Conservation (phyloP, 2,888 invertebrate species). For the Pilophorus perplexus region DNA sequence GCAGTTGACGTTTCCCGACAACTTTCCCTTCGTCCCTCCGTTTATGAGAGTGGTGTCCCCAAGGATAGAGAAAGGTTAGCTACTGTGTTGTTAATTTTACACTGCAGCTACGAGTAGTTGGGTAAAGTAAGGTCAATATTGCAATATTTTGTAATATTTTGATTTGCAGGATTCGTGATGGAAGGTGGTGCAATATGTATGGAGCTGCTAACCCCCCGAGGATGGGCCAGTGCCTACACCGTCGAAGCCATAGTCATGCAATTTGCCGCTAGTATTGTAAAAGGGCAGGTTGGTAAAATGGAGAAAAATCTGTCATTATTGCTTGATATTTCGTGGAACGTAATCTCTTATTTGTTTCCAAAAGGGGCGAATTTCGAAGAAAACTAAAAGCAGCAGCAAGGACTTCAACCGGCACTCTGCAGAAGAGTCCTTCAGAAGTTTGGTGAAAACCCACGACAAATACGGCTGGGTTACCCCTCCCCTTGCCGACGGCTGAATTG, state of each 20-base stretch:
- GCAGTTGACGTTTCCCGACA: slow-evolving; percentile 80
- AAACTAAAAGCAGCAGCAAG: slow-evolving; percentile 68
- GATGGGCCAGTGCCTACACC: slow-evolving; percentile 85
- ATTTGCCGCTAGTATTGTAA: slow-evolving; percentile 83
- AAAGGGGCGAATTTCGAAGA: slow-evolving; percentile 76
- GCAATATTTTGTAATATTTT: not conserved
- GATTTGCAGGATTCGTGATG: slow-evolving; percentile 68
- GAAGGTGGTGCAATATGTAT: slow-evolving; percentile 88
- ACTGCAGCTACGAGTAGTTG: slow-evolving; percentile 50
- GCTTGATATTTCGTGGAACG: too few relatives aligned
- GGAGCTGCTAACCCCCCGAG: slow-evolving; percentile 80
- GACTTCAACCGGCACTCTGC: slow-evolving; percentile 75
- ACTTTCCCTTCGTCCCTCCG: slow-evolving; percentile 85
- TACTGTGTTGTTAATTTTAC: not conserved
- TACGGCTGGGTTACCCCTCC: slow-evolving; percentile 90
- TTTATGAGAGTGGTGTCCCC: slow-evolving; percentile 70
- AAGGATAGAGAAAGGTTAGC: slow-evolving; percentile 65
- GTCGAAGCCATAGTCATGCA: slow-evolving; percentile 86
- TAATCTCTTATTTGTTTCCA: too few relatives aligned
- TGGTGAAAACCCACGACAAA: slow-evolving; percentile 86
- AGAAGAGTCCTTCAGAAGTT: slow-evolving; percentile 82
- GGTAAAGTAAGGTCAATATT: slow-evolving; percentile 63
- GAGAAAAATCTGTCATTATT: too few relatives aligned
- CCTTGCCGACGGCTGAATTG: slow-evolving; percentile 73
- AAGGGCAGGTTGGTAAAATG: slow-evolving; percentile 63